Percentiles rank a stretch among this genome's conserved stretches.
Evolutionary conservation across 2,888 invertebrate genomes (phyloP).

Genomic region (Tipula helvola): DNA sequence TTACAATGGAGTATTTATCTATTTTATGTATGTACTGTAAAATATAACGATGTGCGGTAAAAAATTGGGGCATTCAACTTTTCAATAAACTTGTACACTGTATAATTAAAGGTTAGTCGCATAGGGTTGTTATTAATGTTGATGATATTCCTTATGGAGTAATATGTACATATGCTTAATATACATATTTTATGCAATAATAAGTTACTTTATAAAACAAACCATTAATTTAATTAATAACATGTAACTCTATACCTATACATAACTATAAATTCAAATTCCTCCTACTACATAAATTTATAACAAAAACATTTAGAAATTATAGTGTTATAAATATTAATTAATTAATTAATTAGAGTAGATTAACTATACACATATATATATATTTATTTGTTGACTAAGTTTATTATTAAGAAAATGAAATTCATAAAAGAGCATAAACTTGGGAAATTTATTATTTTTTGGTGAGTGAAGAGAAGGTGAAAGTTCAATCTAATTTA

Average conservation of each 20-base stretch:
- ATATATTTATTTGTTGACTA: background rate
- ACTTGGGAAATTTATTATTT: background rate
- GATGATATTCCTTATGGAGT: background rate
- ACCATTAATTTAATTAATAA: background rate
- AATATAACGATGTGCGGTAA: background rate
- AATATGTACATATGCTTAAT: background rate
- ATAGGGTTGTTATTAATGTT: background rate
- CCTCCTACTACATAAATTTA: background rate
- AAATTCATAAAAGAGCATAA: too few relatives aligned
- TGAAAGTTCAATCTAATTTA: background rate
- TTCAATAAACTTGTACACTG: background rate
- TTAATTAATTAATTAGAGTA: background rate
- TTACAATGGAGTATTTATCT: background rate
- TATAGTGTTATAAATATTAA: too few relatives aligned
- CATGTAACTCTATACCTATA: background rate
- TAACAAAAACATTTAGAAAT: background rate
- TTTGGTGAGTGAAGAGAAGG: background rate
- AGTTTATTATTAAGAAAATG: too few relatives aligned
- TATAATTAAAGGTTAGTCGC: background rate
- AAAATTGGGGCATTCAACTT: background rate
- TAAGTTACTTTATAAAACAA: background rate
- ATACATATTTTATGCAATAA: background rate
- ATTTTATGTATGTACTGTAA: background rate
- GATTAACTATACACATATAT: background rate
- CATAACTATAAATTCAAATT: background rate